These are phyloP conservation scores for Spondyliosoma cantharus DNA, from an alignment of 2,797 vertebrate species.

Conservation along the genomic window DNA sequence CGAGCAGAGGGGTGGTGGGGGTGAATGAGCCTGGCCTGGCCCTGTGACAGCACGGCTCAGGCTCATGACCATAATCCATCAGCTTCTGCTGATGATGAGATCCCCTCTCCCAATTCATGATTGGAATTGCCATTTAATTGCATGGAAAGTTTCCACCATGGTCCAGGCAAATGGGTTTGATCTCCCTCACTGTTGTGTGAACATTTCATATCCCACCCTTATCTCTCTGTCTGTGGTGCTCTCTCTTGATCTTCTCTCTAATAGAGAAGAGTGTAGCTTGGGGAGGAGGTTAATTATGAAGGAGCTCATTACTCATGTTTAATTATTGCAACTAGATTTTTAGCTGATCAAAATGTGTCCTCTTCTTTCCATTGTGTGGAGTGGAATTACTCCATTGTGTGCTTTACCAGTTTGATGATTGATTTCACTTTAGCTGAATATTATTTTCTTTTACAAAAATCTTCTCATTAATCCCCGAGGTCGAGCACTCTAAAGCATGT, in stretches of 20 bases:
- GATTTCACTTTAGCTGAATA: conserved; percentile 46
- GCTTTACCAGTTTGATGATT: conserved; percentile 45
- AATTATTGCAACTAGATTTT: conserved; percentile 77
- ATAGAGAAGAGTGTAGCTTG: conserved; percentile 57
- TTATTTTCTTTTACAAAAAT: conserved; percentile 40
- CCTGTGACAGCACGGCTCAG: conserved; percentile 49
- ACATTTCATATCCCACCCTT: conserved; percentile 54
- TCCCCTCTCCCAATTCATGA: conserved; percentile 59
- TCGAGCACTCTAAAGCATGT: conserved; percentile 7
- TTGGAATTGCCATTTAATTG: conserved; percentile 69
- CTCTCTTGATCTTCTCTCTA: conserved; percentile 56
- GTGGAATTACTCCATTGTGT: conserved; percentile 46
- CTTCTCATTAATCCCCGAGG: conserved; percentile 14
- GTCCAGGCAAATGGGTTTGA: conserved; percentile 58
- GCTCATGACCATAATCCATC: conserved; percentile 68
- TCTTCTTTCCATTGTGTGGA: conserved; percentile 49
- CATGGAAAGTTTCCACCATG: conserved; percentile 64
- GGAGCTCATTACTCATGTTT: conserved; percentile 77
- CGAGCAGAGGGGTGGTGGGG: conserved; percentile 45
- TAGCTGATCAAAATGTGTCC: conserved; percentile 66
- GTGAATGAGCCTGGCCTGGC: conserved; percentile 57
- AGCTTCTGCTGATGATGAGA: conserved; percentile 64
- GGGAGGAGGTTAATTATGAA: conserved; percentile 78
- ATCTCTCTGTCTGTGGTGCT: conserved; percentile 50
- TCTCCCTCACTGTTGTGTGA: conserved; percentile 56